Evolutionary conservation across 2,113 vertebrate genomes (phyloP).

Genomic region (Pangasianodon hypophthalmus): DNA sequence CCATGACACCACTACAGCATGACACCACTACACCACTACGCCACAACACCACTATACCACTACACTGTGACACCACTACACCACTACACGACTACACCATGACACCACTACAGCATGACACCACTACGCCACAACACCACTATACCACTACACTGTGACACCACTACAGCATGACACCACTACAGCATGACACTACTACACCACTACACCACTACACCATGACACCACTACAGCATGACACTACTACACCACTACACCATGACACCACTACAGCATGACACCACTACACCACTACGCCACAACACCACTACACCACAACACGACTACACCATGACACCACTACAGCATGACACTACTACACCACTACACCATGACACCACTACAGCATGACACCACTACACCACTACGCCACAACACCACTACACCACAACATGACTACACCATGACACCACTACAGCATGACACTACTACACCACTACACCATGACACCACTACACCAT

Average conservation of each 20-base stretch:
- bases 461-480: background rate
- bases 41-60: too few relatives aligned
- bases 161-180: background rate
- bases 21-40: background rate
- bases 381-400: background rate
- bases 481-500: background rate
- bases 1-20: background rate
- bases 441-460: fast-evolving
- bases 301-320: background rate
- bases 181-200: background rate
- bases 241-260: background rate
- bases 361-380: background rate
- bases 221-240: too few relatives aligned
- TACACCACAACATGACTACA: background rate
- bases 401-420: background rate
- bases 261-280: background rate
- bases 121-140: background rate
- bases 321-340: background rate
- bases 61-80: background rate
- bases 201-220: background rate
- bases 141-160: background rate
- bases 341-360: background rate
- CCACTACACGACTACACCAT: too few relatives aligned
- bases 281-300: background rate
- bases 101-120: background rate